Evolutionary conservation across 2,888 invertebrate species (phyloP), one percentile per base, ranked within the genome.

Genomic region (Drosophila maculinotata): DNA sequence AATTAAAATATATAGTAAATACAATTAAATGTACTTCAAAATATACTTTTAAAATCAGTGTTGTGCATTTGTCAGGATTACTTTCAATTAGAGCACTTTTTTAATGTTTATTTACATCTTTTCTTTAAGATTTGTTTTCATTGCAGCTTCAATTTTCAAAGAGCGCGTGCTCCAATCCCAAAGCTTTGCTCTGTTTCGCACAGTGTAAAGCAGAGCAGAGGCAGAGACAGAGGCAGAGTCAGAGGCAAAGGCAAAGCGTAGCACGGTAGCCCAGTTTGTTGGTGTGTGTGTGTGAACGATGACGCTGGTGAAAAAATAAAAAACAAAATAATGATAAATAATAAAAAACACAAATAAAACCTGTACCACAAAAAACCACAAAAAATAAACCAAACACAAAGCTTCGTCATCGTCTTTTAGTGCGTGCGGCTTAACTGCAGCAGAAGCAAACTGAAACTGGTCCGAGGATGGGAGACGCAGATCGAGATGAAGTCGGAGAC

Each of bases 191-290:
- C 10, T 10, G 57, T 83, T 88, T 83, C 14, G 80, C 28, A 20
- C 84, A 79, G 80, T 81, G 80, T 88, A 59, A 14, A 38, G 23
- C 28, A 5, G 20, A 48, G 53, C 62, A 33, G n/a, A 14, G 8
- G 42, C 26, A 64, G 48, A 12, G 4, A 4, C 20, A 20, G 4
- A 5, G 20, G 53, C 62, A 33, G 8, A 20, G 20, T 2, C 20
- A 20, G 4, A 20, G 20, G 30, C 30, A 45, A 54, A 41, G 35
- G 35, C 57, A 25, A 25, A 82, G 90, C 90, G 90, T 90, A 90
- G 85, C 89, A 91, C 90, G 72, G 90, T 90, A 90, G 91, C 90
- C 69, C 69, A 76, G 59, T 63, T 70, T 20, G 31, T 60, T 41
- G 36, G 41, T 63, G 42, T 59, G 41, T 71, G 63, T 67, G 65